Evolutionary conservation across 2,888 invertebrate species (phyloP).

Genomic region (Cetonia aurata): DNA sequence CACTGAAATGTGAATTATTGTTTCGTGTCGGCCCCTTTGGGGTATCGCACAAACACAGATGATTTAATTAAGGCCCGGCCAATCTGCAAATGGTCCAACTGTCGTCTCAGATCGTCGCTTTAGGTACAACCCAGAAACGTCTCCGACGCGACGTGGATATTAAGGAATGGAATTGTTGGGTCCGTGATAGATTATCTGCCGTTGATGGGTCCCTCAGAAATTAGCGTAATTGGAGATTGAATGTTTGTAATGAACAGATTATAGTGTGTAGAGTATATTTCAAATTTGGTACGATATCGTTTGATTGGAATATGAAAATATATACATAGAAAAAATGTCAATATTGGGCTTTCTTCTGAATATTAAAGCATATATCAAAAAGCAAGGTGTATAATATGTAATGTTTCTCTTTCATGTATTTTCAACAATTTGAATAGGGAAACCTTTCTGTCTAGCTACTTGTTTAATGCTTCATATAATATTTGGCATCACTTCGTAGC

Average conservation of each 20-base stretch:
- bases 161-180: slow-evolving; percentile 12
- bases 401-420: too few relatives aligned
- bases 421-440: too few relatives aligned
- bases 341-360: too few relatives aligned
- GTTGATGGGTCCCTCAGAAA: slow-evolving; percentile 8
- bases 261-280: too few relatives aligned
- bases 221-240: slow-evolving; percentile 8
- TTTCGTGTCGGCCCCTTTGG: slow-evolving; percentile 35
- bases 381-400: too few relatives aligned
- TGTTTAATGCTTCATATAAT: too few relatives aligned
- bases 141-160: slow-evolving; percentile 2
- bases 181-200: slow-evolving; percentile 25
- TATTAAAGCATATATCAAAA: too few relatives aligned
- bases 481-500: too few relatives aligned
- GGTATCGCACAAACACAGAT: slow-evolving; percentile 42
- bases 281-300: too few relatives aligned
- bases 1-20: slow-evolving; percentile 44
- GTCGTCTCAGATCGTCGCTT: slow-evolving; percentile 12
- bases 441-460: too few relatives aligned
- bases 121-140: slow-evolving; percentile 12
- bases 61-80: slow-evolving; percentile 45
- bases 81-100: slow-evolving; percentile 46
- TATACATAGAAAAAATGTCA: too few relatives aligned
- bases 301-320: too few relatives aligned
- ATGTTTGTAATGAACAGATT: background rate